Base-by-base conservation (phyloP, 2,113 vertebrate species). In the Xiphophorus hellerii region DNA sequence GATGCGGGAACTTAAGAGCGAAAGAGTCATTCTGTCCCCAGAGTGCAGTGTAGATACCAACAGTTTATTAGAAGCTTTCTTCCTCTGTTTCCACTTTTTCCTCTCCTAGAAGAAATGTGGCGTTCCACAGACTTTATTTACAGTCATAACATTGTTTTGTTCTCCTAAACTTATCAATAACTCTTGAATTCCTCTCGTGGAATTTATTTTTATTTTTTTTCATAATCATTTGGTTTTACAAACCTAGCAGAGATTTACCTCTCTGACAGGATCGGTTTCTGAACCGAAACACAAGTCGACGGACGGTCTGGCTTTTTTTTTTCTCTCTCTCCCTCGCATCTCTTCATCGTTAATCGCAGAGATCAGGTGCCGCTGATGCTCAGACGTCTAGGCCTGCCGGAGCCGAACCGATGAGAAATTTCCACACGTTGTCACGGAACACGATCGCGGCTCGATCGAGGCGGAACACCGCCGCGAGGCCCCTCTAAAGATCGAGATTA, bases 391-490 rank as follows among this genome's bases (percentile, higher is more conserved):
- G 62, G 0, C n/a, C 25, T 28, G 54, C 37, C 63, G n/a, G 62
- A 54, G 58, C 22, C 17, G 71, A 78, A 27, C 33, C 15, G 37
- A 68, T 78, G 27, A 22, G 37, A 63, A 44, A 20, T 33, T 51
- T 68, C 28, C 39, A 67, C 58, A 44, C 33, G 17, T 2, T 74
- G 74, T 66, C 51, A 1, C 51, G 31, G 72, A 87, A 76, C 60
- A 62, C 25, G 22, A 76, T 75, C 28, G 2, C 15, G 15, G 66
- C 15, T 10, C 31, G 27, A 75, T 37, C 3, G 11, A 72, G 27
- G 35, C 63, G 71, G 68, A 80, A 75, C 15, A 30, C 3, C 3
- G 22, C 78, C 1, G 3, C 5, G 0, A 64, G 73, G 73, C 73
- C 60, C 33, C 6, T 8, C 17, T 60, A 35, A 29, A 42, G 39